A percentile compares a stretch with the other conserved stretches of the same genome.
These are phyloP conservation scores for Pyrochroa serraticornis DNA, from an alignment of 2,888 invertebrate species.

Conservation along the genomic window DNA sequence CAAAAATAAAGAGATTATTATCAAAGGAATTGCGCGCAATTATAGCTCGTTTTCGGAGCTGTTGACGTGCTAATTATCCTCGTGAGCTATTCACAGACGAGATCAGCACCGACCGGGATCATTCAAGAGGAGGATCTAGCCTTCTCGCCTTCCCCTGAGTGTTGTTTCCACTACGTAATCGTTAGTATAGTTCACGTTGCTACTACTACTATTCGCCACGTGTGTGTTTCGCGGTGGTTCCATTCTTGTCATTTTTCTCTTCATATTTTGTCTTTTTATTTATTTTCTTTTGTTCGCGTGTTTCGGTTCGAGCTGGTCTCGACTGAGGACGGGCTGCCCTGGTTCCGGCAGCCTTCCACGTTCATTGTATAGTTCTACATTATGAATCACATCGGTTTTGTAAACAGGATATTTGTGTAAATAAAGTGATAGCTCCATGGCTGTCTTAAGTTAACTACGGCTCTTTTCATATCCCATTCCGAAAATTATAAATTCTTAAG, in stretches of 20 bases:
- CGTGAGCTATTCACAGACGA: slow-evolving; percentile 35
- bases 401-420: slow-evolving; percentile 56
- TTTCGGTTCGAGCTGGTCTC: slow-evolving; percentile 53
- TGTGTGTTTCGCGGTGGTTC: slow-evolving; percentile 37
- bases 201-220: slow-evolving; percentile 24
- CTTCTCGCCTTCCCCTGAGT: slow-evolving; percentile 50
- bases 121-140: slow-evolving; percentile 48
- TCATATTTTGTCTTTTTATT: slow-evolving; percentile 26
- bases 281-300: background rate
- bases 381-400: slow-evolving; percentile 55
- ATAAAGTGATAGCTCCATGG: slow-evolving; percentile 54
- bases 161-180: slow-evolving; percentile 41
- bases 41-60: slow-evolving; percentile 26
- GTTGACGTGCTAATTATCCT: background rate
- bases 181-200: slow-evolving; percentile 33
- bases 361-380: slow-evolving; percentile 48
- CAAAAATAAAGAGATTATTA: slow-evolving; percentile 8
- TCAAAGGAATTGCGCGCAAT: slow-evolving; percentile 16
- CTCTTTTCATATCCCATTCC: background rate
- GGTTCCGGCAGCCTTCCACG: slow-evolving; percentile 40
- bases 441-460: slow-evolving; percentile 44
- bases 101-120: slow-evolving; percentile 47
- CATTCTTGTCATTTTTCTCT: slow-evolving; percentile 27
- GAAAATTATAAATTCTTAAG: background rate
- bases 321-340: slow-evolving; percentile 43